These are phyloP conservation scores for Mustelus asterias DNA, from an alignment of 2,113 vertebrate genomes.

Conservation along the genomic window DNA sequence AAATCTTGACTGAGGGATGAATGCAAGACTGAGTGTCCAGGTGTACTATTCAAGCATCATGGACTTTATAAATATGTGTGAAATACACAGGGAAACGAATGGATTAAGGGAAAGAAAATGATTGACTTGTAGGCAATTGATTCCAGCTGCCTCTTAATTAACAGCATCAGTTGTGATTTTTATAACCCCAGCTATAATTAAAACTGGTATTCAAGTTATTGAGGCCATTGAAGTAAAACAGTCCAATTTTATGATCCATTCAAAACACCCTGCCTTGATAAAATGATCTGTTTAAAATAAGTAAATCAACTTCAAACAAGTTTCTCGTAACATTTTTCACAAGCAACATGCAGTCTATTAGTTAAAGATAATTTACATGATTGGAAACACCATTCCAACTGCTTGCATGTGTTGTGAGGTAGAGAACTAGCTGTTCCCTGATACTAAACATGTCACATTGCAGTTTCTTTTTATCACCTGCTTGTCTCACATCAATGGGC, in stretches of 20 bases:
- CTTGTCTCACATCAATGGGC: not conserved
- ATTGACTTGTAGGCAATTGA: not conserved
- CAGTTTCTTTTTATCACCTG: not conserved
- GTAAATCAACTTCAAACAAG: constrained; percentile 18
- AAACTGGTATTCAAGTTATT: constrained; percentile 17
- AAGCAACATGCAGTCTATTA: constrained; percentile 14
- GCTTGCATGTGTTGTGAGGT: not conserved
- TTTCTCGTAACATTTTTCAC: constrained; percentile 3
- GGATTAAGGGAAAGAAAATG: not conserved
- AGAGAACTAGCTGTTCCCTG: constrained; percentile 3
- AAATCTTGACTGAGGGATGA: not conserved
- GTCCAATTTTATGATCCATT: constrained; percentile 25
- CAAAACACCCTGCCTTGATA: not conserved
- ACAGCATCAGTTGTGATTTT: constrained; percentile 23
- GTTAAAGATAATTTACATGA: constrained; percentile 29
- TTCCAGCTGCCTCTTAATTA: constrained; percentile 25
- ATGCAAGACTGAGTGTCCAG: no score
- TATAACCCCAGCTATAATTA: not conserved
- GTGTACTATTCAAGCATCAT: not conserved
- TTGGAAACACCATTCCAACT: constrained; percentile 22
- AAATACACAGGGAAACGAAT: no score
- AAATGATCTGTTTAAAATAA: constrained; percentile 35
- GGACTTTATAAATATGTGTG: not conserved
- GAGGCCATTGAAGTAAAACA: not conserved
- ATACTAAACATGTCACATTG: not conserved